Conservation (phyloP, 2,888 invertebrate species). For the Aphidius colemani region DNA sequence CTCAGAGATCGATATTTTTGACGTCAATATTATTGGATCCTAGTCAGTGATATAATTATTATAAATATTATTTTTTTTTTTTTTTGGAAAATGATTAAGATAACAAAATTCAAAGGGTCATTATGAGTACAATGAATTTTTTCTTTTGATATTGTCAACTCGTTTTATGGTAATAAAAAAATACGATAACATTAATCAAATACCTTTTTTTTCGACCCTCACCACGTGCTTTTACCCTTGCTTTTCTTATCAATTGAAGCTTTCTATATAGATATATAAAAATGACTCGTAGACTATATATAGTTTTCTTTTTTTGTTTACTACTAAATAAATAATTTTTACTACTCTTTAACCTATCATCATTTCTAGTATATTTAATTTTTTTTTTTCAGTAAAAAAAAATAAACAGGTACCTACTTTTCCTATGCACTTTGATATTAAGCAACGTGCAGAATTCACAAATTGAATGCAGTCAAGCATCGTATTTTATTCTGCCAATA, state of each 20-base stretch:
- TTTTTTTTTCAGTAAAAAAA: slow-evolving; percentile 19
- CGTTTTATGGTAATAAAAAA: slow-evolving; percentile 7
- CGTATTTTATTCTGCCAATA: slow-evolving; percentile 55
- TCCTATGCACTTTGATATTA: slow-evolving; percentile 61
- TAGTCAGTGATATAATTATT: too few species aligned
- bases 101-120: too few species aligned
- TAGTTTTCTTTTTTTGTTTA: slow-evolving; percentile 4
- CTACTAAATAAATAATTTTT: slow-evolving; percentile 23
- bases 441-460: slow-evolving; percentile 51
- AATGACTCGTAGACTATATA: too few species aligned
- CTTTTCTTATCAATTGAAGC: background rate
- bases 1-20: too few species aligned
- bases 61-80: too few species aligned
- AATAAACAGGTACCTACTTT: slow-evolving; percentile 60
- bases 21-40: too few species aligned
- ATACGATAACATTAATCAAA: background rate
- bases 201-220: background rate
- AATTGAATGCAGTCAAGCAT: slow-evolving; percentile 56
- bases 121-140: too few species aligned
- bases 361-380: slow-evolving; percentile 35
- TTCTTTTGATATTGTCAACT: slow-evolving; percentile 4
- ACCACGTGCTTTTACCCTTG: background rate
- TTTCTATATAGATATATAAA: too few species aligned
- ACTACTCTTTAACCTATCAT: slow-evolving; percentile 42
- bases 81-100: too few species aligned